These are phyloP conservation scores for Heliconius ethilla DNA, from an alignment of 2,888 invertebrate species.

Conservation along the genomic window DNA sequence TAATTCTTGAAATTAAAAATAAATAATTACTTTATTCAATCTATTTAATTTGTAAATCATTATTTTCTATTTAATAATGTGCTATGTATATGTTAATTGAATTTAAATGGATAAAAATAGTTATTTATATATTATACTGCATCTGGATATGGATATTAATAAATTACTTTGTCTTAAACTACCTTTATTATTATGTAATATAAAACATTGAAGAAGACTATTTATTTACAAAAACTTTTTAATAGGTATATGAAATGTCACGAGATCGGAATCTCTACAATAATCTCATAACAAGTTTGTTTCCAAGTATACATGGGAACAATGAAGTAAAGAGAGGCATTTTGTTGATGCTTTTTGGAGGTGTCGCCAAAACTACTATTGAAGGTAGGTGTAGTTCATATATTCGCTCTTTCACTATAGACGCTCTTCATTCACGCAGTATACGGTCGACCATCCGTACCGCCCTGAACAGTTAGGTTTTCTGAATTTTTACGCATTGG, in stretches of 20 bases:
- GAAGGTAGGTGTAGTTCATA: slow-evolving; percentile 82
- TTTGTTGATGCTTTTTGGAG: slow-evolving; percentile 97
- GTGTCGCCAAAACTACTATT: slow-evolving; percentile 95
- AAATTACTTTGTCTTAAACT: neutral
- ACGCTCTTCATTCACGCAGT: neutral
- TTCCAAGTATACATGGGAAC: slow-evolving; percentile 98
- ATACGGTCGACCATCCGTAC: neutral
- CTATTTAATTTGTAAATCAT: neutral
- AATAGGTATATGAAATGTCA: slow-evolving; percentile 95
- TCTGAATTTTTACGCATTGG: too few species aligned
- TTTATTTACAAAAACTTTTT: neutral
- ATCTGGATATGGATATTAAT: neutral
- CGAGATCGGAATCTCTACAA: slow-evolving; percentile 94
- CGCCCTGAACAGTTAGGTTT: too few species aligned
- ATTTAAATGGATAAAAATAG: too few species aligned
- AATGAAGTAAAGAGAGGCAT: slow-evolving; percentile 97
- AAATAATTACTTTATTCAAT: neutral
- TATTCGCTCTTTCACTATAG: neutral
- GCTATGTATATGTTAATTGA: too few species aligned
- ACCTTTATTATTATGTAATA: neutral
- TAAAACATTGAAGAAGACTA: too few species aligned
- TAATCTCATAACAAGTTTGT: slow-evolving; percentile 94
- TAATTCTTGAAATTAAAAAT: too few species aligned
- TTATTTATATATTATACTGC: too few species aligned
- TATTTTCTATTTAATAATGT: too few species aligned